Evolutionary conservation across 2,888 invertebrate species (phyloP).

Genomic region (Chaetogeoica ovagalla): DNA sequence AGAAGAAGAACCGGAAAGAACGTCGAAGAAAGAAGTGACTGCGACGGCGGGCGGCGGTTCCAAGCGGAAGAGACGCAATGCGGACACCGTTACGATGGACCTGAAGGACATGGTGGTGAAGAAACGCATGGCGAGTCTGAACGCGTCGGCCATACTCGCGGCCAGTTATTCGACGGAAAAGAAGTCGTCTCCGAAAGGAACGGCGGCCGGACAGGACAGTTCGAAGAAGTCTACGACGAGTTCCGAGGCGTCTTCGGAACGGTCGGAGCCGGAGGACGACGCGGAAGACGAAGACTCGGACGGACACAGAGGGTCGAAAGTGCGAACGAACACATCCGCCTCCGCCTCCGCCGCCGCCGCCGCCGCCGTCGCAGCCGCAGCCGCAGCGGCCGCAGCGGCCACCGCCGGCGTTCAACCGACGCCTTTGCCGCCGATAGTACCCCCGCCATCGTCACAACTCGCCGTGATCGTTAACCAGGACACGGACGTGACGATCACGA

Average conservation of each 20-base stretch:
- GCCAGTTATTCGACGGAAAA: conserved; percentile 81
- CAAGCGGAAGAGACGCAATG: conserved; percentile 56
- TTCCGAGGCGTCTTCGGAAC: conserved; percentile 62
- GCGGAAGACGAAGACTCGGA: conserved; percentile 61
- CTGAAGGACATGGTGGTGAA: conserved; percentile 84
- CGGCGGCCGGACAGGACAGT: conserved; percentile 42
- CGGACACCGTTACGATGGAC: conserved; percentile 58
- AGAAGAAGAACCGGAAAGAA: conserved; percentile 57
- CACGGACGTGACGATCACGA: conserved; percentile 84
- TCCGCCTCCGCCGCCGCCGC: no score
- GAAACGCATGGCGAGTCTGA: conserved; percentile 88
- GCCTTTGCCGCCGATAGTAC: conserved; percentile 39
- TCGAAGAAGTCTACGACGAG: conserved; percentile 46
- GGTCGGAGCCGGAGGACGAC: conserved; percentile 59
- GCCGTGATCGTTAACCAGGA: conserved; percentile 82
- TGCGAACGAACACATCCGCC: neutral
- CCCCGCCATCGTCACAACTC: conserved; percentile 50
- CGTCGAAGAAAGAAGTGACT: conserved; percentile 33
- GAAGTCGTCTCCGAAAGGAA: conserved; percentile 55
- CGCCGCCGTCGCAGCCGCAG: no score
- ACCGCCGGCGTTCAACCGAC: conserved; percentile 1
- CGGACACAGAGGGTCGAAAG: conserved; percentile 6
- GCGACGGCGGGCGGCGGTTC: conserved; percentile 30
- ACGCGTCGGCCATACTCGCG: conserved; percentile 86
- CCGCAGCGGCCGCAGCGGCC: no score